These are phyloP conservation scores for Silurus aristotelis DNA, from an alignment of 2,797 vertebrate species.

Conservation along the genomic window DNA sequence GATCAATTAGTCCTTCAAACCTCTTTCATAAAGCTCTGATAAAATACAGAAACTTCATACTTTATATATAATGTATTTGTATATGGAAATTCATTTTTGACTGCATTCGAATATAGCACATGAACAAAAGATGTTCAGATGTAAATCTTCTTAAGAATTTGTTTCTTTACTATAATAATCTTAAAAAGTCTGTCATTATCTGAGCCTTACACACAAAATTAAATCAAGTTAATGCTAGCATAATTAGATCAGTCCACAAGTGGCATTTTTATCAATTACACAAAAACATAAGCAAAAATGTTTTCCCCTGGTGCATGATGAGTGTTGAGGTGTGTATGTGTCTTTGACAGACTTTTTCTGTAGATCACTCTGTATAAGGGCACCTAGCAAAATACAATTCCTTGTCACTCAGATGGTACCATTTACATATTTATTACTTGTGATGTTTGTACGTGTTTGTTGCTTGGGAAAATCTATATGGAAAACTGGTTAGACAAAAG, in stretches of 20 bases:
- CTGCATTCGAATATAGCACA: too few species aligned
- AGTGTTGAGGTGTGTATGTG: neutral
- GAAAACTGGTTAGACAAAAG: neutral
- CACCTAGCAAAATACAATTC: neutral
- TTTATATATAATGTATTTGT: too few species aligned
- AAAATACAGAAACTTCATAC: too few species aligned
- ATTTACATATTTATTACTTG: neutral
- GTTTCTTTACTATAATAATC: too few species aligned
- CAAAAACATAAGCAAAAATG: neutral
- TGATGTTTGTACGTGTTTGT: neutral
- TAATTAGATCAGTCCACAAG: neutral
- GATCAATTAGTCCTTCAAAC: constrained; percentile 58
- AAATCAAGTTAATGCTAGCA: neutral
- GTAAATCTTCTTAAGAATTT: too few species aligned
- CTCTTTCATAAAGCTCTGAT: neutral
- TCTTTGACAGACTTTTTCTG: neutral
- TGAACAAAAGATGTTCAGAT: too few species aligned
- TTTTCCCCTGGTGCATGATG: neutral
- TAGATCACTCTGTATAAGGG: neutral
- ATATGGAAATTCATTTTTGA: too few species aligned
- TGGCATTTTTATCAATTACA: neutral
- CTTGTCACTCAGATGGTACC: neutral
- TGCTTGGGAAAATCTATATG: neutral
- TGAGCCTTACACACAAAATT: neutral
- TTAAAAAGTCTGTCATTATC: neutral